A percentile compares a stretch with the other conserved stretches of the same genome.
Conservation (phyloP, 1,140 invertebrate genomes). For the Scaptomyza pallida region DNA sequence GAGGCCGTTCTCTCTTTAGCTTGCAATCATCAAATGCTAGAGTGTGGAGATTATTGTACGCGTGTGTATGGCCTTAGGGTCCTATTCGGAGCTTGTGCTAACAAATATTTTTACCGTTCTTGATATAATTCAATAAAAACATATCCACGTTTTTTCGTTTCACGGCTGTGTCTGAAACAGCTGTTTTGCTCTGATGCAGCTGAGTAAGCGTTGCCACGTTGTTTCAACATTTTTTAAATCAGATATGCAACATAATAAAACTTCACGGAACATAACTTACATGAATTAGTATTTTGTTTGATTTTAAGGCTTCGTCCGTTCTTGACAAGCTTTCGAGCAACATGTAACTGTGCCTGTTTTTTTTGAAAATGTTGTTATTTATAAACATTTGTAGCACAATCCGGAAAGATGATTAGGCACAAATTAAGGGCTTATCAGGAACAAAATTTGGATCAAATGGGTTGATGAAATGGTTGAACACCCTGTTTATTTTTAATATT, state of each 20-base stretch:
- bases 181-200: slow-evolving; percentile 35
- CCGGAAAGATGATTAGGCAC: slow-evolving; percentile 54
- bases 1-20: slow-evolving; percentile 3
- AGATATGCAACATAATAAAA: slow-evolving; percentile 11
- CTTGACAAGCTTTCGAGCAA: slow-evolving; percentile 34
- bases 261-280: slow-evolving; percentile 26
- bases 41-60: neutral
- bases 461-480: slow-evolving; percentile 11
- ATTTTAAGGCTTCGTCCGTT: slow-evolving; percentile 17
- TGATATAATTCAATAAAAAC: slow-evolving; percentile 13
- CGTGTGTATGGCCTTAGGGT: slow-evolving; percentile 10
- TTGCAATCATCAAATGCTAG: neutral
- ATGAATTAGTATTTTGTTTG: neutral
- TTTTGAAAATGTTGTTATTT: slow-evolving; percentile 38
- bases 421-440: slow-evolving; percentile 49
- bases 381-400: slow-evolving; percentile 41
- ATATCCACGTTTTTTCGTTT: slow-evolving; percentile 59
- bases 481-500: neutral
- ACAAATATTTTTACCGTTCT: slow-evolving; percentile 41
- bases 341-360: slow-evolving; percentile 28
- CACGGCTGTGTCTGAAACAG: slow-evolving; percentile 35
- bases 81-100: slow-evolving; percentile 19
- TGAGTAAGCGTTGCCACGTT: slow-evolving; percentile 45
- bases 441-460: neutral
- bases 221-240: neutral